Evolutionary conservation across 2,113 vertebrate genomes (phyloP).

Genomic region (Anas platyrhynchos): DNA sequence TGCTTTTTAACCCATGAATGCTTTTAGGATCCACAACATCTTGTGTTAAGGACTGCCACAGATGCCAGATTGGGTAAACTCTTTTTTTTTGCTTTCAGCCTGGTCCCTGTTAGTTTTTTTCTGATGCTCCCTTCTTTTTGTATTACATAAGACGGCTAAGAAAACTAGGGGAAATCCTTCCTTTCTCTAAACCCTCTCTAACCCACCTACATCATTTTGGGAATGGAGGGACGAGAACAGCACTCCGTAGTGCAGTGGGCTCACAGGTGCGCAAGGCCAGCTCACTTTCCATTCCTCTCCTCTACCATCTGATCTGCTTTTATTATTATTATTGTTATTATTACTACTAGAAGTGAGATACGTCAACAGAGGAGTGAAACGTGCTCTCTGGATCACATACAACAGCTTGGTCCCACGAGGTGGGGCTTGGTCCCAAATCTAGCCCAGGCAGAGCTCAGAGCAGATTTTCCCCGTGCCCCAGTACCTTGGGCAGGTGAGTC

Average conservation of each 20-base stretch:
- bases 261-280: neutral
- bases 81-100: neutral
- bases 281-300: neutral
- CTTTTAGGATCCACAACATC: accelerated
- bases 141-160: neutral
- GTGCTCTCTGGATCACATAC: neutral
- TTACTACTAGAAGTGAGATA: neutral
- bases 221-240: neutral
- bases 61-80: neutral
- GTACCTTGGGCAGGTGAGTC: neutral
- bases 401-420: neutral
- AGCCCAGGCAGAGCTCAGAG: neutral
- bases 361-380: neutral
- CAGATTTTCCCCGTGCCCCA: neutral
- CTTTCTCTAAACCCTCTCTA: neutral
- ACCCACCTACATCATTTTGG: accelerated
- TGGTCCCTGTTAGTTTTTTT: neutral
- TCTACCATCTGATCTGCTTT: neutral
- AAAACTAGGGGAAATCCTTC: neutral
- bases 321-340: neutral
- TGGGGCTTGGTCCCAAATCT: neutral
- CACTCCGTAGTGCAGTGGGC: neutral
- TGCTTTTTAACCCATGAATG: neutral
- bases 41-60: neutral
- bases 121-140: neutral